Evolutionary conservation across 2,888 invertebrate species (phyloP), one percentile per base, ranked within the genome.

Genomic region (Drosophila paranaensis): DNA sequence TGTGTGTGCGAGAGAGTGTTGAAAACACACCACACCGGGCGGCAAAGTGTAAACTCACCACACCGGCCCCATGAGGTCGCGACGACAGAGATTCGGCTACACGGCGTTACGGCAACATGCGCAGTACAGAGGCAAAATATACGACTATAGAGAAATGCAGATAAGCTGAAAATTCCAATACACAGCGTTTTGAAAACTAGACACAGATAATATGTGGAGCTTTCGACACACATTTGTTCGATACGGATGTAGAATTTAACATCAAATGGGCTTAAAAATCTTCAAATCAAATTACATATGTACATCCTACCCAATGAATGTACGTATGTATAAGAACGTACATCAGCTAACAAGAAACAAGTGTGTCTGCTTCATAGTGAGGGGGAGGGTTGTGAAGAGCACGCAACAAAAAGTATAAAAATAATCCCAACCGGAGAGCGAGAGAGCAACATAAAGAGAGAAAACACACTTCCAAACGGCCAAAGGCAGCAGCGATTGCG

Each of bases 21-120:
- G 27, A 40, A 76, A 73, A 77, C 46, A 42, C 78, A 78, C 81
- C 78, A 78, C 58, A 78, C 78, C 78, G 78, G 81, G 78, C 78
- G 78, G 78, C 81, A 73, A 78, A 77, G 51, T 33, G 40, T 48
- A 60, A 76, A 85, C 43, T 79, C 77, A 79, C 72, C 90, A 88
- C 86, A 88, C 90, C 84, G 84, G 90, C 86, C 83, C 79, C 79
- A 85, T 75, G 82, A 85, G 82, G 76, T 77, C 80, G 81, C 67
- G 62, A 74, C 76, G 69, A 63, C 75, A 60, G 69, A 64, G 40
- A 57, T 60, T 50, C 65, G 66, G 51, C 57, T 73, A 72, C 81
- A 81, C 39, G 54, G 54, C 57, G 10, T 39, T 40, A 20, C 65
- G 66, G 42, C 57, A 68, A 72, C 78, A 78, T 78, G 78, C 78